Base-by-base conservation (phyloP, 2,797 vertebrate genomes). In the Chromis chromis region DNA sequence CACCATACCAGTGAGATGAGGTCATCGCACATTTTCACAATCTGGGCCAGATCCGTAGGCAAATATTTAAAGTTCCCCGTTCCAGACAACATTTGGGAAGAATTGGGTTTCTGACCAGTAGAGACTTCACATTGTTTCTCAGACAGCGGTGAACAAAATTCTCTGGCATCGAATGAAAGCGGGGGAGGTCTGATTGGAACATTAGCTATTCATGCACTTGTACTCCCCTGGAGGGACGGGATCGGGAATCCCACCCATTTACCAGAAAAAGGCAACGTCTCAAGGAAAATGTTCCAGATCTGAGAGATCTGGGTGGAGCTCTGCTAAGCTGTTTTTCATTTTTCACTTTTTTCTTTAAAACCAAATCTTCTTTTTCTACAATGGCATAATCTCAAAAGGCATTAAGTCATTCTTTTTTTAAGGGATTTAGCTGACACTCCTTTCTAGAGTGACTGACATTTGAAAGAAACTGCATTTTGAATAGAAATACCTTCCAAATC, bases 151-250 rank as follows among this genome's bases (percentile, higher is more conserved):
- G 76, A 71, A 46, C 55, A 81, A 25, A 84, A 82, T 76, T 80
- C 71, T 83, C 85, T 92, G 92, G 89, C 90, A 78, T 67, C 13
- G 56, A 83, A 90, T 90, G 57, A 93, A 92, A 92, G 91, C 1
- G 12, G 50, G 42, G 63, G 73, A 81, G 73, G 59, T 74, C 69
- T 78, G 39, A 4, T 67, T 81, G 81, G 78, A 84, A 86, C 83
- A 89, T 91, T 84, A 87, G 72, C 82, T 77, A 90, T 90, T 89
- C 86, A 89, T 86, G 67, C 80, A 83, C 80, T 91, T 88, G 82
- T 80, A 84, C 67, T 88, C 82, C 84, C 85, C 88, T 81, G 81
- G 83, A 87, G 90, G 79, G 65, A 81, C 9, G 14, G 59, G 83
- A 83, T 61, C 61, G 49, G 88, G 88, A 91, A 92, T 88, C 88